phyloP scores from a whole-genome alignment of 2,797 vertebrate species.

The Tachyglossus aculeatus region DNA sequence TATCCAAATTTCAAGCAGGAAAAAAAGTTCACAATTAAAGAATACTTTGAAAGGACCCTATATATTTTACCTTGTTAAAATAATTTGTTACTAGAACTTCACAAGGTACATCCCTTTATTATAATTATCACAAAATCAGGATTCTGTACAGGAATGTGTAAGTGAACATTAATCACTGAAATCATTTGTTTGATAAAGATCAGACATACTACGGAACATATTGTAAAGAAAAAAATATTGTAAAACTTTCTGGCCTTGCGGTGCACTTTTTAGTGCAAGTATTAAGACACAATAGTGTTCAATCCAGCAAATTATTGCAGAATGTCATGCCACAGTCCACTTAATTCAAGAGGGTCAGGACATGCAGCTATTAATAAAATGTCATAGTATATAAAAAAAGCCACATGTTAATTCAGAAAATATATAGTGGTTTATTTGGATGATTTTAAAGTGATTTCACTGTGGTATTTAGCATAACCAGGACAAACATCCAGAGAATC shows the following conservation, averaged over 20 bases:
- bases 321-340: constrained; percentile 84
- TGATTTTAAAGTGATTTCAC: constrained; percentile 78
- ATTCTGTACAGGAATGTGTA: constrained; percentile 87
- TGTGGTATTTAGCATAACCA: constrained; percentile 74
- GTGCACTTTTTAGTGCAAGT: constrained; percentile 76
- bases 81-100: constrained; percentile 66
- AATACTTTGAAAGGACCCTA: constrained; percentile 28
- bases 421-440: constrained; percentile 84
- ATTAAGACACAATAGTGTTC: constrained; percentile 84
- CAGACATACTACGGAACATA: constrained; percentile 72
- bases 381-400: constrained; percentile 76
- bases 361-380: constrained; percentile 81
- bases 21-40: constrained; percentile 23
- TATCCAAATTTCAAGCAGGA: background rate
- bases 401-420: constrained; percentile 81
- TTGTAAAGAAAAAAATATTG: constrained; percentile 75
- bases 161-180: constrained; percentile 81
- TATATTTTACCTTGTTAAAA: constrained; percentile 30
- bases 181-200: constrained; percentile 77
- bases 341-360: constrained; percentile 73
- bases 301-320: constrained; percentile 83
- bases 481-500: constrained; percentile 65
- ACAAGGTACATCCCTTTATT: constrained; percentile 88
- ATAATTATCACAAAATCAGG: constrained; percentile 82
- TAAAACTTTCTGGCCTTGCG: constrained; percentile 75